These are phyloP conservation scores for Psilopsiagon aurifrons DNA, from an alignment of 2,113 vertebrate genomes.

Conservation along the genomic window DNA sequence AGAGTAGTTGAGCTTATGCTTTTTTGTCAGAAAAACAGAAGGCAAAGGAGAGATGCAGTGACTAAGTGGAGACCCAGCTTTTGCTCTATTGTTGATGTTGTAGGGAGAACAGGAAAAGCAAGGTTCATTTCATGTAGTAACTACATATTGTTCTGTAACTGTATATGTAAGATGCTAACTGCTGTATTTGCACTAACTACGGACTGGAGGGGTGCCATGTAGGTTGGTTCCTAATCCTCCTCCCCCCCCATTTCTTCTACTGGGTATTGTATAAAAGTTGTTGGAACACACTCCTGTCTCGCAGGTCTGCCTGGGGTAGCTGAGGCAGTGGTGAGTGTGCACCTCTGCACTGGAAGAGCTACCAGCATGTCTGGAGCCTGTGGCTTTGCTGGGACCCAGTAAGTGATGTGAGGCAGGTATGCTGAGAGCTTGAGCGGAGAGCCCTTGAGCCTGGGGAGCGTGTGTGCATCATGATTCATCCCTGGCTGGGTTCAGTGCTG, in stretches of 20 bases:
- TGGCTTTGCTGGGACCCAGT: background rate
- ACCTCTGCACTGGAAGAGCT: background rate
- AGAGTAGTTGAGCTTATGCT: background rate
- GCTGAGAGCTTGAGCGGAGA: background rate
- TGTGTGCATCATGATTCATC: background rate
- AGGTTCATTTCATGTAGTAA: background rate
- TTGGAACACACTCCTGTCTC: background rate
- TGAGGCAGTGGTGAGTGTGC: background rate
- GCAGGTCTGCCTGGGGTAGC: accelerated
- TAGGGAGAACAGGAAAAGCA: background rate
- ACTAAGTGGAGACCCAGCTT: background rate
- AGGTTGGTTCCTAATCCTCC: accelerated
- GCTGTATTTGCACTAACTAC: background rate
- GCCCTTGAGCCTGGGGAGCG: background rate
- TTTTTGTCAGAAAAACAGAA: background rate
- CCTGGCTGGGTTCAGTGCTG: background rate
- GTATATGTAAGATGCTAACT: background rate
- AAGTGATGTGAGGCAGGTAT: background rate
- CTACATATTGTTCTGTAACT: background rate
- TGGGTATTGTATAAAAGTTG: background rate
- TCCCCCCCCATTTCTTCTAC: background rate
- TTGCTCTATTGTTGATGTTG: background rate
- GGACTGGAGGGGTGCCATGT: background rate
- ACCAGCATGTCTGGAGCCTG: background rate
- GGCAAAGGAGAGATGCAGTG: background rate